Evolutionary conservation across 2,888 invertebrate species (phyloP).

Genomic region (Branchinecta sandiegonensis): DNA sequence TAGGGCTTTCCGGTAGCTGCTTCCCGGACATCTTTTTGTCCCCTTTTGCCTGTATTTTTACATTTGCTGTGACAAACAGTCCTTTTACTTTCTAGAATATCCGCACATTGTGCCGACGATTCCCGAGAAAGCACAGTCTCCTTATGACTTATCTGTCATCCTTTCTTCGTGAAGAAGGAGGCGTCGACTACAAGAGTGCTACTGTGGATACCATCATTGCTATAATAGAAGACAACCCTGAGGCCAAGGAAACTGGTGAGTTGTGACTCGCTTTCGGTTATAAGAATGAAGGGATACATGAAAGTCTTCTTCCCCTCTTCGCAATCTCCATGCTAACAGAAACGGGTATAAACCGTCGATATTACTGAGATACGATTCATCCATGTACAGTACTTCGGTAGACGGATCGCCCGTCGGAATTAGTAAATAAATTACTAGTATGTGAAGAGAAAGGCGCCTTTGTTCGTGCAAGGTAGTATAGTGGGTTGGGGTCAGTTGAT

Average conservation of each 20-base stretch:
- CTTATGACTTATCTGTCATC: conserved; percentile 92
- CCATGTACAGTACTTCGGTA: no score
- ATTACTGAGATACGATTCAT: no score
- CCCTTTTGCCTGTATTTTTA: not conserved
- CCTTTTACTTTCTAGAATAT: conserved; percentile 31
- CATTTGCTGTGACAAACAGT: not conserved
- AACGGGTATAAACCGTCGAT: no score
- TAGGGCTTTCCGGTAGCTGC: not conserved
- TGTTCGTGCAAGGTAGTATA: no score
- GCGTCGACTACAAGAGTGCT: conserved; percentile 93
- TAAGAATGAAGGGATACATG: no score
- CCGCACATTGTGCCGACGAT: conserved; percentile 76
- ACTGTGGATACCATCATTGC: conserved; percentile 96
- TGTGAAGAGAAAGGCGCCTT: no score
- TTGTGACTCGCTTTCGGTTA: not conserved
- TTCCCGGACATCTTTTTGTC: not conserved
- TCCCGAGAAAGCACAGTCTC: conserved; percentile 89
- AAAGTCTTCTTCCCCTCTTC: no score
- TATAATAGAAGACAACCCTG: conserved; percentile 92
- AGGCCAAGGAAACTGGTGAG: conserved; percentile 81
- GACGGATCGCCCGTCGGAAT: no score
- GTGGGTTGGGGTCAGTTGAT: no score
- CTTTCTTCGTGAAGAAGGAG: conserved; percentile 91
- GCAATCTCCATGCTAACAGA: no score
- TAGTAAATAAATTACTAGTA: no score